A percentile compares a stretch with the other conserved stretches of the same genome.
These are phyloP conservation scores for Solea senegalensis DNA, from an alignment of 2,113 vertebrate genomes.

Conservation along the genomic window DNA sequence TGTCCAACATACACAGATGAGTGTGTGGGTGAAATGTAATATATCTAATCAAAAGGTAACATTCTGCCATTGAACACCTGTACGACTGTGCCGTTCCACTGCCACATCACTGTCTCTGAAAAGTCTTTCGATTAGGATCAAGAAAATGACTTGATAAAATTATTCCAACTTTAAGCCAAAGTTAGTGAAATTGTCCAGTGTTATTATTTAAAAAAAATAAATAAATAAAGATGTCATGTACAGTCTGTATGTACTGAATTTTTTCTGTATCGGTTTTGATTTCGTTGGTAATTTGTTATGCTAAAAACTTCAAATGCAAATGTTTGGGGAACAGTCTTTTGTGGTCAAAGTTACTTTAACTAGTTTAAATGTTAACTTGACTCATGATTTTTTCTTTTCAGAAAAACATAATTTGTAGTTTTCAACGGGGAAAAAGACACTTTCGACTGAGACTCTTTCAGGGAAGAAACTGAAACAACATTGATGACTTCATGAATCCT, in stretches of 20 bases:
- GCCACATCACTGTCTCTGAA: conserved; percentile 12
- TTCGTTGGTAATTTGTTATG: conserved; percentile 11
- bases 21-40: conserved; percentile 62
- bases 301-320: conserved; percentile 4
- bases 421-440: not conserved
- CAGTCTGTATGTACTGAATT: conserved; percentile 24
- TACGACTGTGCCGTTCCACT: conserved; percentile 16
- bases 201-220: conserved; percentile 20
- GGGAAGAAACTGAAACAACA: not conserved
- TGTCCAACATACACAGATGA: conserved; percentile 63
- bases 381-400: not conserved
- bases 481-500: too few species aligned
- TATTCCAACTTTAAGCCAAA: conserved; percentile 34
- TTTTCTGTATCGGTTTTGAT: conserved; percentile 16
- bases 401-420: not conserved
- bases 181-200: conserved; percentile 16
- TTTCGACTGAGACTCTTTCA: conserved; percentile 39
- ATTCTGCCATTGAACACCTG: conserved; percentile 12
- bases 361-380: not conserved
- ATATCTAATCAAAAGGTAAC: conserved; percentile 64
- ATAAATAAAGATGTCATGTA: conserved; percentile 15
- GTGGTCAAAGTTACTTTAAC: conserved; percentile 15
- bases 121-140: conserved; percentile 5
- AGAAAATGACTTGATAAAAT: not conserved
- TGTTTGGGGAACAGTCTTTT: not conserved